Percentiles rank a stretch among this genome's conserved stretches.
Evolutionary conservation across 1,140 invertebrate genomes (phyloP).

Genomic region (Aphis gossypii): DNA sequence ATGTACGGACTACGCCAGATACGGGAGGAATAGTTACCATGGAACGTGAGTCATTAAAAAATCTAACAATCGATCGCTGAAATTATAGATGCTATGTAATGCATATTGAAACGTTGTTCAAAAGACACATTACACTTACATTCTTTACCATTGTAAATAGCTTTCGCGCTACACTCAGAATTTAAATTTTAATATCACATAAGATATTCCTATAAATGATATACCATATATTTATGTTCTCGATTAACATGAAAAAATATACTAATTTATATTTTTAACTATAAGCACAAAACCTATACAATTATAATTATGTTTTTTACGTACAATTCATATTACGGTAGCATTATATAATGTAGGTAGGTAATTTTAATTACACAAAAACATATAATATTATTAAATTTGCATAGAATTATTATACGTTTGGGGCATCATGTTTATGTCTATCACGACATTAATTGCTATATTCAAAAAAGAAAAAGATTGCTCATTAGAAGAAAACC

Average conservation of each 20-base stretch:
- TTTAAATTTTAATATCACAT: background rate
- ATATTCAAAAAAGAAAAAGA: slow-evolving; percentile 49
- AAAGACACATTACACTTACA: background rate
- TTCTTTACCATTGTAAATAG: background rate
- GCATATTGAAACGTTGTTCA: background rate
- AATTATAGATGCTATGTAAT: background rate
- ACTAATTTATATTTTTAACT: background rate
- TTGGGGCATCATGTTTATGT: background rate
- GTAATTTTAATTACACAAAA: background rate
- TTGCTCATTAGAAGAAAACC: background rate
- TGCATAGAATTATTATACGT: background rate
- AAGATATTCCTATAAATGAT: background rate
- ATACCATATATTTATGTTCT: background rate
- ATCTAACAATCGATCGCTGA: background rate
- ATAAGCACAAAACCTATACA: background rate
- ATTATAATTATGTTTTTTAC: background rate
- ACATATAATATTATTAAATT: background rate
- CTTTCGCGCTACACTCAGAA: background rate
- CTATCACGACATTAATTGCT: slow-evolving; percentile 70
- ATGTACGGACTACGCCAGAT: slow-evolving; percentile 77
- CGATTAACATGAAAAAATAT: background rate
- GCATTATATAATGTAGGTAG: background rate
- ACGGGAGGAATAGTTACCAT: slow-evolving; percentile 84
- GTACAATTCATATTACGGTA: background rate
- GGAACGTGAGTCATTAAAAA: slow-evolving; percentile 68